Base-by-base conservation (phyloP, 1,140 invertebrate species). In the Cotesia typhae region DNA sequence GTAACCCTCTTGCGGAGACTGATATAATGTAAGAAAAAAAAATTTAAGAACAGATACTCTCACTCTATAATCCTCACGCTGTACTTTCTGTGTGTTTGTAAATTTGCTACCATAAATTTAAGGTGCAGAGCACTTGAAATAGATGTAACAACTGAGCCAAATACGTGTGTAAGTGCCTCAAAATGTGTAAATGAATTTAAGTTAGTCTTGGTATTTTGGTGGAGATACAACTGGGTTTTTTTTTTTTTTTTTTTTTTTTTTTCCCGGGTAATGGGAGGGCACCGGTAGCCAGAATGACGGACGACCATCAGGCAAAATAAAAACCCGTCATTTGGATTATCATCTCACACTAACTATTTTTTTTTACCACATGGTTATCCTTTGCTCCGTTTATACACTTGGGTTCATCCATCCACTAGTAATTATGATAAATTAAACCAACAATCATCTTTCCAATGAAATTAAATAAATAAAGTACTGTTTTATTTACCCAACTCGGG, bases 371-470 rank as follows among this genome's bases (percentile, higher is more conserved):
- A 47, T 70, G 28, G 41, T 36, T 9, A 61, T 61, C 37, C 37
- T 52, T 67, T 3, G 9, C n/a, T 14, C 12, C 10, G 12, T 20
- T 28, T 67, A 28, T 41, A n/a, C 37, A n/a, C 37, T 53, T 53
- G 51, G 35, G 57, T 67, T 70, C 12, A 57, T 36, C 55, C 12
- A 57, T 36, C 55, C 61, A 70, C 60, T 74, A 74, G 71, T 74
- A 74, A 74, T 74, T 41, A 28, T 74, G 73, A 74, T 74, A 36
- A 64, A 74, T 74, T 68, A 67, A 67, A 5, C 70, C 37, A 10
- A 64, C 36, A 60, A 71, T 64, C 53, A 20, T 55, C 53, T 55
- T 14, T 55, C 4, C 17, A 12, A 14, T 55, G 10, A 55, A 55
- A 14, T 55, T 55, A 55, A 55, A 55, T 55, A 55, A 12, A 55